Percentiles rank a stretch among this genome's conserved stretches.
Evolutionary conservation across 1,140 invertebrate genomes (phyloP).

Genomic region (Anadara kagoshimensis): DNA sequence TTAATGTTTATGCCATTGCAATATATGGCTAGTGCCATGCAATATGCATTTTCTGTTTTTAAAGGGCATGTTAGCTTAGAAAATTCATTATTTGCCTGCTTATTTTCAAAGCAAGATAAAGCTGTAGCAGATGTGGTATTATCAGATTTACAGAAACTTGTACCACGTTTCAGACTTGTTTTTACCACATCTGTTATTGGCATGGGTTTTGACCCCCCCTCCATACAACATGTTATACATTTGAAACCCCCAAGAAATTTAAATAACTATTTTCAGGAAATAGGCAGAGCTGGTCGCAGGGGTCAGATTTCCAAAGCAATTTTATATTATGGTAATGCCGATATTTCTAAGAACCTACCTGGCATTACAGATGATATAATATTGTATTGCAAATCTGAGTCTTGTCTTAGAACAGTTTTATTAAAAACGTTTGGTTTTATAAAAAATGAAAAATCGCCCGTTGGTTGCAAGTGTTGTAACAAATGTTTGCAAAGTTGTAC

Average conservation of each 20-base stretch:
- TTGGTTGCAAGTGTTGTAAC: neutral
- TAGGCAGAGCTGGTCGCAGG: slow-evolving; percentile 7
- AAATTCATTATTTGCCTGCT: no score
- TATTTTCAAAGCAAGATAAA: no score
- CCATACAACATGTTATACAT: slow-evolving; percentile 5
- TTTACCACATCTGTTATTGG: slow-evolving; percentile 9
- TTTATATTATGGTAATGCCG: slow-evolving; percentile 9
- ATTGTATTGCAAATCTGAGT: slow-evolving; percentile 19
- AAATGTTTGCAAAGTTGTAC: no score
- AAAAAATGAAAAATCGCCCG: neutral
- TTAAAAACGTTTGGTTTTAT: slow-evolving; percentile 6
- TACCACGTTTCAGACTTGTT: slow-evolving; percentile 8
- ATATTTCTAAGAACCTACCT: slow-evolving; percentile 23
- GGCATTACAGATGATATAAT: slow-evolving; percentile 21
- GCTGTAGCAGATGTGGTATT: no score
- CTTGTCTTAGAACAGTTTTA: slow-evolving; percentile 17
- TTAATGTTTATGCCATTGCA: no score
- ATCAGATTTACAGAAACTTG: no score
- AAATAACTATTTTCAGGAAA: slow-evolving; percentile 23
- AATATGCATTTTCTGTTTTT: no score
- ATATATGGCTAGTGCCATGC: no score
- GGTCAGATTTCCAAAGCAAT: neutral
- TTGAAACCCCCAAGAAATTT: slow-evolving; percentile 16
- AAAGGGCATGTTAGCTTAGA: no score
- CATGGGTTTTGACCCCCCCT: slow-evolving; percentile 23